Percentiles rank a stretch among this genome's conserved stretches.
Conservation (phyloP, 2,797 vertebrate species). For the Neopelma chrysocephalum region DNA sequence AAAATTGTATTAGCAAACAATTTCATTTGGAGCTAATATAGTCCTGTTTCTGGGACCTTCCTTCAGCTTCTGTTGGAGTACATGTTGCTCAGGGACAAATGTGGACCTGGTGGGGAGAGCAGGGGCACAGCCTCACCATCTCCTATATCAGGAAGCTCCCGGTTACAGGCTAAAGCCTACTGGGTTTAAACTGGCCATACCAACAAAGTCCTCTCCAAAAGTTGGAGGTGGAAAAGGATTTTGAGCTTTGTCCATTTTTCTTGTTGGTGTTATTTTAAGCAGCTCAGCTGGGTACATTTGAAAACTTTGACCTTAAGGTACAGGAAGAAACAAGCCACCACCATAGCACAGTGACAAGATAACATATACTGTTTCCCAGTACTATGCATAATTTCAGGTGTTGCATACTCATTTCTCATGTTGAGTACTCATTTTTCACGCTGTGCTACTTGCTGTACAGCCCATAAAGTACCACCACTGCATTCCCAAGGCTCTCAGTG, state of each 20-base stretch:
- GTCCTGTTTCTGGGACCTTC: not conserved
- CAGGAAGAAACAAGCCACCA: not conserved
- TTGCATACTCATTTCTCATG: not conserved
- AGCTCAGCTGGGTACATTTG: not conserved
- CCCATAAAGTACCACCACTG: not conserved
- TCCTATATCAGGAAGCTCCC: not conserved
- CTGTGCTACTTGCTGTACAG: not conserved
- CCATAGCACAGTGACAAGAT: not conserved
- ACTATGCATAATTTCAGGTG: not conserved
- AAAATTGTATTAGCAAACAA: not conserved
- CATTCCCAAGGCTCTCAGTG: not conserved
- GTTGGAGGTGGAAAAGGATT: not conserved
- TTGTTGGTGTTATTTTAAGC: not conserved
- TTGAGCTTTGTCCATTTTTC: not conserved
- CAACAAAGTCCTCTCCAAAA: not conserved
- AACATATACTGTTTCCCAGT: not conserved
- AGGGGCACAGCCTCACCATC: not conserved
- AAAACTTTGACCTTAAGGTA: not conserved
- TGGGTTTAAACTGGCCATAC: not conserved
- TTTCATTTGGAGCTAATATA: not conserved
- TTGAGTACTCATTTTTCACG: not conserved
- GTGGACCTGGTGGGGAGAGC: not conserved
- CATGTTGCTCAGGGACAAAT: not conserved
- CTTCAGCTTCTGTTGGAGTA: not conserved
- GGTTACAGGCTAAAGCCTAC: not conserved